Evolutionary conservation across 1,140 invertebrate species (phyloP), one percentile per base, ranked within the genome.

Genomic region (Tetraneura akinire): DNA sequence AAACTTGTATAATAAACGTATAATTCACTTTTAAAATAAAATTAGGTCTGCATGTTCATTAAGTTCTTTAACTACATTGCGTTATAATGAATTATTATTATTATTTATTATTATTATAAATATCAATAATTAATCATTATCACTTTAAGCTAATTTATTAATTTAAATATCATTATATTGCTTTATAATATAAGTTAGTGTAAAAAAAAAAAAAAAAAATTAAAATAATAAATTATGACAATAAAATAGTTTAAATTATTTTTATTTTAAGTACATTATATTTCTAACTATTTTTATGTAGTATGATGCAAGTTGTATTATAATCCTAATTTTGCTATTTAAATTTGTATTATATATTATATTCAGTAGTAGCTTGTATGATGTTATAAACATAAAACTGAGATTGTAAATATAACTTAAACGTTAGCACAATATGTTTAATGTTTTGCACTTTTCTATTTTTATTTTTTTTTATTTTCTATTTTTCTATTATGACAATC

Each of bases 1-100:
- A 37, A 73, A 51, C 70, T 26, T 53, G 47, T 73, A 21, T 16
- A 26, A 21, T 45, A 45, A 68, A n/a, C 47, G 37, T 68, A 68
- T 45, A 47, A 68, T 68, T 9, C 13, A 68, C 47, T 68, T 68
- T 47, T 26, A 26, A 6, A 68, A 68, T 21, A 6, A 14, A 42
- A 21, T 47, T 68, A 68, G 21, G 23, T 6, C 13, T 62, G 26
- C n/a, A n/a, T n/a, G n/a, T n/a, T n/a, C n/a, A n/a, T n/a, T n/a
- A n/a, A n/a, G n/a, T 70, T 70, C 14, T 70, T 10, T 70, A 11
- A 32, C 23, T 26, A 70, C 10, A 0, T 14, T 26, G 26, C 14
- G 45, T 68, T 16, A 23, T 49, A 70, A n/a, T n/a, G n/a, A 18
- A 16, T 18, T 11, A 18, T n/a, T 49, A 10, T 70, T 70, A 47